Base-by-base conservation (phyloP, 2,797 vertebrate species). In the Enteromius mattozi region DNA sequence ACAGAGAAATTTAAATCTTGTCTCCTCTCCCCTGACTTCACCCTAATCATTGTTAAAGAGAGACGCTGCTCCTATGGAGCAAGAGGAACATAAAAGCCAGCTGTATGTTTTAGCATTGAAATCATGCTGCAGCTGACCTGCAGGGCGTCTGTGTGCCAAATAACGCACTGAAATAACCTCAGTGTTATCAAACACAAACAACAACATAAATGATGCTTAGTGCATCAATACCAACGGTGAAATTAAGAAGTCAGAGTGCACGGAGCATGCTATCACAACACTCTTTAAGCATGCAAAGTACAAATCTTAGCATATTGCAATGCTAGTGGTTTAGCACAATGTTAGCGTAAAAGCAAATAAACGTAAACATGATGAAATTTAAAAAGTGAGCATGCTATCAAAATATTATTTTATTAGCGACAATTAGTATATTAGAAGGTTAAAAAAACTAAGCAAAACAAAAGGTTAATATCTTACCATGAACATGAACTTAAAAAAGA, bases 11-110 rank as follows among this genome's bases (percentile, higher is more conserved):
- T 92, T 92, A 91, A 92, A 90, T 76, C 88, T 86, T 85, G 90
- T 91, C 86, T 95, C 93, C 92, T 91, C 92, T 93, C 93, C 93
- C 90, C 91, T 93, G 93, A 91, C 91, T 92, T 91, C 89, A 92
- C 87, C 88, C 92, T 91, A 54, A 78, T 79, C 72, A 80, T 33
- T 49, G 35, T 42, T 83, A 87, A 85, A 72, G 69, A 83, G 40
- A 68, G 59, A 84, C 21, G 63, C 56, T 82, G 54, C 21, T 42
- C 49, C 70, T 70, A 69, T 33, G 27, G 24, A 77, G 35, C 51
- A 71, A 70, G 37, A 81, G 35, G 70, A 65, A 80, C 51, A 78
- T 80, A 80, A 83, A 70, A 80, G 30, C 17, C 24, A 37, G 33
- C 59, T 83, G 61, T 65, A 56, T 49, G 35, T 70, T 76, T 47